A percentile compares a stretch with the other conserved stretches of the same genome.
Evolutionary conservation across 2,888 invertebrate genomes (phyloP).

Genomic region (Escarpia spicata): DNA sequence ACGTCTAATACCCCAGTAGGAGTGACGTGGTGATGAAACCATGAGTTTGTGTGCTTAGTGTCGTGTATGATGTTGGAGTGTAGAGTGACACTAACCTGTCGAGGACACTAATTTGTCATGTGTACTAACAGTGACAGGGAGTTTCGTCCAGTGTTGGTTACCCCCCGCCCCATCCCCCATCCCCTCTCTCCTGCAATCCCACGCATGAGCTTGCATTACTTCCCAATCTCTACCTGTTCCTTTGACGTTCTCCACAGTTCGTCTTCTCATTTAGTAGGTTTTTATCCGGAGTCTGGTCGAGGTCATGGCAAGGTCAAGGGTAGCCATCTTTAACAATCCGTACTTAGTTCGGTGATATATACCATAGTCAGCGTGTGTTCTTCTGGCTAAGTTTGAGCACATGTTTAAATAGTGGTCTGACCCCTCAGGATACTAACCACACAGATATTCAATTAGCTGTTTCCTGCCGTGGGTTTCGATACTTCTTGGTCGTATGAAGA

Average conservation of each 20-base stretch:
- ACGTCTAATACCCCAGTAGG: too few species aligned
- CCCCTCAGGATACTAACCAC: too few species aligned
- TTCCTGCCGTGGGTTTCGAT: not conserved
- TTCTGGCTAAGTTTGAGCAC: too few species aligned
- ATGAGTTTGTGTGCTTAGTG: not conserved
- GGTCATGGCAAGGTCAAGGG: too few species aligned
- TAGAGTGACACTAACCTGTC: not conserved
- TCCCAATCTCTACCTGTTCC: not conserved
- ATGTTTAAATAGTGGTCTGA: too few species aligned
- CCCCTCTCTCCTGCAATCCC: not conserved
- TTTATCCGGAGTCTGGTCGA: not conserved
- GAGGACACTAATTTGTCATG: not conserved
- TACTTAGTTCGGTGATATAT: too few species aligned
- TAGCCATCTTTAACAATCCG: not conserved
- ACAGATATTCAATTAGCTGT: not conserved
- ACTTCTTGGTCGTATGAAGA: not conserved
- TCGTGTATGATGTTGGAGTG: not conserved
- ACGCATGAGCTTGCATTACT: not conserved
- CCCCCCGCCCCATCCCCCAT: not conserved
- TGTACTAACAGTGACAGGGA: not conserved
- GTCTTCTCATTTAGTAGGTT: not conserved
- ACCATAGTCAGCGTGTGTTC: too few species aligned
- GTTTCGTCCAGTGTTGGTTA: not conserved
- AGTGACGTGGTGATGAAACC: not conserved
- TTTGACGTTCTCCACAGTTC: not conserved